Evolutionary conservation across 2,113 vertebrate genomes (phyloP).

Genomic region (Pristiophorus japonicus): DNA sequence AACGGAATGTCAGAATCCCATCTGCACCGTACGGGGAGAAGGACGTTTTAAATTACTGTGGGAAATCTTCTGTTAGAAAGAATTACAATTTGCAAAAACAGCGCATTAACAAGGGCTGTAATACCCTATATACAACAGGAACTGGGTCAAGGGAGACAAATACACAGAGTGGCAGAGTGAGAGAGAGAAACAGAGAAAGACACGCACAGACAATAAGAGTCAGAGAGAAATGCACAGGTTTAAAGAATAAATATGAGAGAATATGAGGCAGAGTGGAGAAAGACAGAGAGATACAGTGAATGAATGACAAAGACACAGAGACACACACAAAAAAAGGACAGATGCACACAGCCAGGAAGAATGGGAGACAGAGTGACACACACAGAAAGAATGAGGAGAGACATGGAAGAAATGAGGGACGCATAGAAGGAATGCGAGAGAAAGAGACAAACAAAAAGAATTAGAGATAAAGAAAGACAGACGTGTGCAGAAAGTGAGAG

Average conservation of each 20-base stretch:
- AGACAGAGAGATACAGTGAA: background rate
- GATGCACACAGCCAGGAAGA: background rate
- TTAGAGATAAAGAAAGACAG: background rate
- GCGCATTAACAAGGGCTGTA: background rate
- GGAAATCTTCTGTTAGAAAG: conserved; percentile 33
- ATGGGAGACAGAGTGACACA: background rate
- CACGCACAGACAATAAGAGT: background rate
- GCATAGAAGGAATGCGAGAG: background rate
- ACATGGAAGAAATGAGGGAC: background rate
- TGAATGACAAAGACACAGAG: background rate
- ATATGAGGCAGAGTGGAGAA: background rate
- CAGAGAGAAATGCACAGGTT: background rate
- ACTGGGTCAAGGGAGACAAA: background rate
- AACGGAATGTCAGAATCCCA: conserved; percentile 28
- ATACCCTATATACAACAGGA: background rate
- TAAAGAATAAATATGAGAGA: background rate
- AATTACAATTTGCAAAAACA: conserved; percentile 23
- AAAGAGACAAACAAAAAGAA: background rate
- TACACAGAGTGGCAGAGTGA: background rate
- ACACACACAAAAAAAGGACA: background rate
- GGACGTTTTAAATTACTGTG: conserved; percentile 35
- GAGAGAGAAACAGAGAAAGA: background rate
- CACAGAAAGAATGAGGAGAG: background rate
- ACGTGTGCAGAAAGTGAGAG: too few species aligned
- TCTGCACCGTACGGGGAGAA: conserved; percentile 2